phyloP scores from a whole-genome alignment of 2,113 vertebrate species.

The Alouatta palliata region DNA sequence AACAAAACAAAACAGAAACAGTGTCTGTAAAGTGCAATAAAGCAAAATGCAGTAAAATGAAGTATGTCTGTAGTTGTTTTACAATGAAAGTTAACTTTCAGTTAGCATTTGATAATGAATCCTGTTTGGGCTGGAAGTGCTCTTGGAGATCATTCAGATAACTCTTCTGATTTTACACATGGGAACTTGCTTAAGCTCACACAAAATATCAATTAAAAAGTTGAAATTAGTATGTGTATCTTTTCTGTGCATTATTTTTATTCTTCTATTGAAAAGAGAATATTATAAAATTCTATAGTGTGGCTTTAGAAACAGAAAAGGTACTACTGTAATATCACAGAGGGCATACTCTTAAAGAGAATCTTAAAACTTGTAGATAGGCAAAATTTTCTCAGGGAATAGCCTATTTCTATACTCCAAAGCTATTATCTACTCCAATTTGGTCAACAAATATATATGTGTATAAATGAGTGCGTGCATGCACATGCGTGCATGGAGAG shows the following conservation, averaged over 20 bases:
- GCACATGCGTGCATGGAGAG: no score
- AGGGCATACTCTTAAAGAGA: background rate
- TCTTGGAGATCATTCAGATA: slow-evolving; percentile 14
- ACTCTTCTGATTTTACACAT: background rate
- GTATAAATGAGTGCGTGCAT: background rate
- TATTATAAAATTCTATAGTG: slow-evolving; percentile 1
- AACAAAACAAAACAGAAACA: background rate
- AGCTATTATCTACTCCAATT: background rate
- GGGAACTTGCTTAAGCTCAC: background rate
- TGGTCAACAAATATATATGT: background rate
- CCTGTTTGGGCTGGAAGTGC: background rate
- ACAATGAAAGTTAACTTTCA: background rate
- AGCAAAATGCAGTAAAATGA: background rate
- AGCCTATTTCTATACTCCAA: background rate
- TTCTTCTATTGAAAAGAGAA: background rate
- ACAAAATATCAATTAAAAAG: background rate
- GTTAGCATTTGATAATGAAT: background rate
- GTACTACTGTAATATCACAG: background rate
- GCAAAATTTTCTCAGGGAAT: background rate
- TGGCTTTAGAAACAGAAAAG: background rate
- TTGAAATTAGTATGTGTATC: background rate
- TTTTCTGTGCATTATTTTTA: slow-evolving; percentile 11
- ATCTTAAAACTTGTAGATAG: background rate
- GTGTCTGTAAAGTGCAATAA: background rate
- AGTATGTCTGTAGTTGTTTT: background rate